Conservation (phyloP, 2,113 vertebrate species). For the Melierax canorus region DNA sequence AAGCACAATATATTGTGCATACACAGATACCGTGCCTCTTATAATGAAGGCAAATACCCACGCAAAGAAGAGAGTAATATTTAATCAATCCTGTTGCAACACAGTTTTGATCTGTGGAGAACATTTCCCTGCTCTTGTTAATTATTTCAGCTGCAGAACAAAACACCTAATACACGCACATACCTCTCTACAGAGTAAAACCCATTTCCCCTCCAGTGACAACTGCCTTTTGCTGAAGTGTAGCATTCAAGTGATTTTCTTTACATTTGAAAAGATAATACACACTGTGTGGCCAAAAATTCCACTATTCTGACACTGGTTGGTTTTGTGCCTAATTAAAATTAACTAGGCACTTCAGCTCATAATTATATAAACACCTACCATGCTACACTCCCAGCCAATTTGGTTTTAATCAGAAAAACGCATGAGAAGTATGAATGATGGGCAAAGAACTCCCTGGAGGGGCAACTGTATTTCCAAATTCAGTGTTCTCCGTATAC, state of each 20-base stretch:
- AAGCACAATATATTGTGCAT: neutral
- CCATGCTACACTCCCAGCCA: slow-evolving; percentile 24
- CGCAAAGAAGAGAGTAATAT: neutral
- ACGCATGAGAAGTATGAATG: slow-evolving; percentile 42
- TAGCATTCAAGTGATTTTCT: slow-evolving; percentile 3
- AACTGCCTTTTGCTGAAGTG: neutral
- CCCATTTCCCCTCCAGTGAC: neutral
- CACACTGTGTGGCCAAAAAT: neutral
- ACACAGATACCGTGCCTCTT: neutral
- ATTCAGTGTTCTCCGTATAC: slow-evolving; percentile 45
- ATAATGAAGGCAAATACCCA: neutral
- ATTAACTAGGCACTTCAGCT: slow-evolving; percentile 62
- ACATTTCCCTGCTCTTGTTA: neutral
- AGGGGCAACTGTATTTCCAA: slow-evolving; percentile 38
- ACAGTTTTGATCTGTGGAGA: neutral
- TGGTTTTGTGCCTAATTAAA: slow-evolving; percentile 69
- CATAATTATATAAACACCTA: slow-evolving; percentile 64
- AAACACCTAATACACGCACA: neutral
- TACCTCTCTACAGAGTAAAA: neutral
- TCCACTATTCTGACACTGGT: slow-evolving; percentile 10
- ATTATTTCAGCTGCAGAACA: neutral
- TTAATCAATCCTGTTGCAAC: neutral
- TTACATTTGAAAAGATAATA: slow-evolving; percentile 30
- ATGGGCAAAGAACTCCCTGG: slow-evolving; percentile 36
- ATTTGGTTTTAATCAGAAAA: slow-evolving; percentile 66